Base-by-base conservation (phyloP, 2,113 vertebrate genomes). In the Motacilla tschutschensis region DNA sequence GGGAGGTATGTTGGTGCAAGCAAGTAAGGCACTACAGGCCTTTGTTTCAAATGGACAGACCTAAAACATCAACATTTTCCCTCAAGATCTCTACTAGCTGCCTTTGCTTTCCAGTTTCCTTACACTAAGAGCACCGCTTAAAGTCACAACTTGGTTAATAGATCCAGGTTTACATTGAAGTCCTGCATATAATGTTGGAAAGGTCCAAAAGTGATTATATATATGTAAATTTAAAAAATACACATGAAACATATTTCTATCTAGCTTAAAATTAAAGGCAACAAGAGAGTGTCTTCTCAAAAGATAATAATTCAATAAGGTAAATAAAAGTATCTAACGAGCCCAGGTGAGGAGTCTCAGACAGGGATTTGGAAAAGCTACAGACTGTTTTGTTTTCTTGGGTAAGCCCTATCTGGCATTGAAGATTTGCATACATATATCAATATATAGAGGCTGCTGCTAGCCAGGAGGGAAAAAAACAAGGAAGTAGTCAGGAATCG, bases 401-500 rank as follows among this genome's bases (percentile, higher is more conserved):
- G 26, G 35, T 38, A 70, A 74, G 31, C 38, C 21, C 62, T 53
- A 29, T 25, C 54, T 74, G 46, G 35, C 75, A 63, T 2, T 36
- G 26, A 72, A 43, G 60, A 91, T 90, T 76, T 84, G 75, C 71
- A 88, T 91, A 62, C 11, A 25, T 31, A 25, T 50, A 76, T 53
- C 62, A 62, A 72, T 69, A 72, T 14, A 41, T 20, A 41, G 19
- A 63, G 62, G 35, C 40, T 75, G 36, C 50, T 82, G 44, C 40
- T 75, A 44, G 71, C 57, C 33, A 53, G 86, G 82, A 90, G 51
- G 66, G 82, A 92, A 95, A 50, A 33, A 85, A 92, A 62, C 48
- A 79, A 92, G 94, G 93, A 94, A 94, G 88, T 65, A 71, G 89
- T 86, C 77, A 87, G 92, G 82, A 93, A 70, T 59, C 54, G 44